Conservation (phyloP, 2,113 vertebrate genomes). For the Odontesthes bonariensis region DNA sequence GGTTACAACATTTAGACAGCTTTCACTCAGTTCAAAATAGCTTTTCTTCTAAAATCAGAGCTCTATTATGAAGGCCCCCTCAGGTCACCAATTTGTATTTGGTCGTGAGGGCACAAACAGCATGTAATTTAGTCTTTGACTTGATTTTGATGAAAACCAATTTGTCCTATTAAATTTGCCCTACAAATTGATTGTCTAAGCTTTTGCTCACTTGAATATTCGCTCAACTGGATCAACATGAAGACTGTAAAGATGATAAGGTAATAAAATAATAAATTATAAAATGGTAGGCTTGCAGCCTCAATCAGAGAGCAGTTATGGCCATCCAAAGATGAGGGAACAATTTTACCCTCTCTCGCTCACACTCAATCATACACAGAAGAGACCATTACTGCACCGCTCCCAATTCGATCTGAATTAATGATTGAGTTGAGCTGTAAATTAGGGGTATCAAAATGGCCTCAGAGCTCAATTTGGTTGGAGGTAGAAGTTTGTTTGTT, state of each 20-base stretch:
- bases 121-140: background rate
- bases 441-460: constrained; percentile 67
- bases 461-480: constrained; percentile 39
- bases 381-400: constrained; percentile 34
- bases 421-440: constrained; percentile 35
- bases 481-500: constrained; percentile 46
- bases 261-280: too few relatives aligned
- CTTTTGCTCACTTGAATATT: constrained; percentile 12
- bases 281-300: constrained; percentile 16
- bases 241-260: constrained; percentile 8
- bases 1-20: too few relatives aligned
- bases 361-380: constrained; percentile 25
- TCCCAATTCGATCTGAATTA: constrained; percentile 53
- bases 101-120: constrained; percentile 3
- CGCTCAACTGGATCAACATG: constrained; percentile 25
- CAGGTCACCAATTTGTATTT: constrained; percentile 4
- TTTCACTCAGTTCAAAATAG: too few relatives aligned
- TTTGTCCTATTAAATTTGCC: constrained; percentile 27
- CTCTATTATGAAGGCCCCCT: background rate
- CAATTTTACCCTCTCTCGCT: constrained; percentile 11
- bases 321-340: constrained; percentile 6
- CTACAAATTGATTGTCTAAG: constrained; percentile 2
- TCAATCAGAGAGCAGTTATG: background rate
- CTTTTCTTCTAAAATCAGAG: background rate
- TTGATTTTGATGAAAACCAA: background rate